A percentile compares a stretch with the other conserved stretches of the same genome.
These are phyloP conservation scores for Vollenhovia emeryi DNA, from an alignment of 1,140 invertebrate genomes.

Conservation along the genomic window DNA sequence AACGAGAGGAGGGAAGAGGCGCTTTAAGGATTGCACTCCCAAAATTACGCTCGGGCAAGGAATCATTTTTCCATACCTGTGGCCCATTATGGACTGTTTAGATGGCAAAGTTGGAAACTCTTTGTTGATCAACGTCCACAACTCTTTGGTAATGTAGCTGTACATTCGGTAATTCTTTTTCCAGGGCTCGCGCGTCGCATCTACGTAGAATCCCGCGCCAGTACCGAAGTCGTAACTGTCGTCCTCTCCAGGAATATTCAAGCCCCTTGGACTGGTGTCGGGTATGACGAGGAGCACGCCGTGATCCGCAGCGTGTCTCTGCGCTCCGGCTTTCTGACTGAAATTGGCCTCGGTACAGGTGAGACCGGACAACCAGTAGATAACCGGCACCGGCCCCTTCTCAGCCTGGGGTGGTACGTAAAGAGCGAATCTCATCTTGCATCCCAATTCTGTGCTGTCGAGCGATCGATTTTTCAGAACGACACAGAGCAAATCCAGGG, in stretches of 20 bases:
- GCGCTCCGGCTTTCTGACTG: constrained; percentile 97
- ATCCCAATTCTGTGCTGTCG: constrained; percentile 90
- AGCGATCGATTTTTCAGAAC: constrained; percentile 39
- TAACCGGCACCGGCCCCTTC: constrained; percentile 89
- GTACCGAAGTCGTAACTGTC: constrained; percentile 97
- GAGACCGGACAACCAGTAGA: constrained; percentile 97
- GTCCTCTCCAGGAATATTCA: constrained; percentile 95
- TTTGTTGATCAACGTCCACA: constrained; percentile 91
- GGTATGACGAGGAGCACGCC: constrained; percentile 95
- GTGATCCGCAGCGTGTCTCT: constrained; percentile 93
- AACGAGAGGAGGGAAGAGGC: constrained; percentile 68
- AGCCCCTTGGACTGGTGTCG: constrained; percentile 97
- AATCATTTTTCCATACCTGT: constrained; percentile 87
- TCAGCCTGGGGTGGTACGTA: constrained; percentile 94
- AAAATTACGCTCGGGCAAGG: constrained; percentile 5
- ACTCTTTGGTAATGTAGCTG: constrained; percentile 97
- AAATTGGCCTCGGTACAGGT: constrained; percentile 99
- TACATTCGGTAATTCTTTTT: constrained; percentile 98
- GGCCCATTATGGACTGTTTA: constrained; percentile 93
- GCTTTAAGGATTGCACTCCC: not conserved
- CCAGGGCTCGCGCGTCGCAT: constrained; percentile 97
- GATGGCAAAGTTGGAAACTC: constrained; percentile 89
- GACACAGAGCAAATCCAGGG: not conserved
- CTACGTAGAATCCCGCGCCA: constrained; percentile 98
- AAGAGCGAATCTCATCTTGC: constrained; percentile 97